These are phyloP conservation scores for Leuciscus waleckii DNA, from an alignment of 2,797 vertebrate species.

Conservation along the genomic window DNA sequence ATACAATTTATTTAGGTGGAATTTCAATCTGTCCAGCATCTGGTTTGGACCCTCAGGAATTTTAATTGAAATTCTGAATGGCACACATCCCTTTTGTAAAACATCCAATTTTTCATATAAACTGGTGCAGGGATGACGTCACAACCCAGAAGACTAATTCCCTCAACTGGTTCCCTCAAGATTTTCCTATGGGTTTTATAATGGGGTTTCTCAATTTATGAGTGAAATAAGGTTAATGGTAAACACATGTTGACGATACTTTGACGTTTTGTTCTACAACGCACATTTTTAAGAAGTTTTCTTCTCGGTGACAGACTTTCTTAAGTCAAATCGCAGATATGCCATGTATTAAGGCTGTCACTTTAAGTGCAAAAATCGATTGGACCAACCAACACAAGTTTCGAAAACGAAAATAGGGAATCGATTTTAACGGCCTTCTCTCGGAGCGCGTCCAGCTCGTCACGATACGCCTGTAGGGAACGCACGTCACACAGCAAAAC, in stretches of 20 bases:
- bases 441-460: too few relatives aligned
- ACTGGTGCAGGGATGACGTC: background rate
- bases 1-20: background rate
- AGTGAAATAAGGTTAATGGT: too few relatives aligned
- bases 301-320: background rate
- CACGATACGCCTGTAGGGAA: too few relatives aligned
- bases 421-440: too few relatives aligned
- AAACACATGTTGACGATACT: background rate
- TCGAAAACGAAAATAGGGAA: too few relatives aligned
- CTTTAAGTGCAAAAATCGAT: too few relatives aligned
- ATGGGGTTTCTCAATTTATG: background rate
- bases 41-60: background rate
- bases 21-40: background rate
- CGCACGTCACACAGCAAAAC: too few relatives aligned
- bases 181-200: background rate
- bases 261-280: background rate
- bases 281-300: background rate
- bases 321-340: background rate
- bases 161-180: background rate
- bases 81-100: background rate
- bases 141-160: background rate
- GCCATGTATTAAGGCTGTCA: too few relatives aligned
- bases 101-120: background rate
- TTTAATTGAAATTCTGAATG: background rate
- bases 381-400: too few relatives aligned